phyloP scores from a whole-genome alignment of 1,140 invertebrate species.

The Drosophila repleta region DNA sequence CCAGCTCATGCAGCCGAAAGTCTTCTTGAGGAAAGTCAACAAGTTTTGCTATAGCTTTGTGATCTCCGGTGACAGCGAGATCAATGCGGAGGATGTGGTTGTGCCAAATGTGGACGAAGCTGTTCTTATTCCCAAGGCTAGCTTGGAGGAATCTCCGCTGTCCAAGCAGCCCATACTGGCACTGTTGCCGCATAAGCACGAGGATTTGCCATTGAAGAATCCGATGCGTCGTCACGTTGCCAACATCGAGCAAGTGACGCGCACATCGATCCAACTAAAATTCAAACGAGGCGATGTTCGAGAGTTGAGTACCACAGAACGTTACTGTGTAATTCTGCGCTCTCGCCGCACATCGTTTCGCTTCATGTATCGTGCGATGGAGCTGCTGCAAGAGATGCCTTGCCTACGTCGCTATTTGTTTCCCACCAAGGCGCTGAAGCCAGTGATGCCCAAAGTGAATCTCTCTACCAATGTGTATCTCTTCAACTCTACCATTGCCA shows the following conservation, averaged over 20 bases:
- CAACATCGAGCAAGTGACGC: constrained; percentile 43
- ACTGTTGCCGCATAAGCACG: constrained; percentile 54
- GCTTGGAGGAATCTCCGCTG: constrained; percentile 34
- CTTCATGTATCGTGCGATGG: constrained; percentile 63
- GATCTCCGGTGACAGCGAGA: not conserved
- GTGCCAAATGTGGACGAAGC: constrained; percentile 57
- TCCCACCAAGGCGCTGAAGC: constrained; percentile 10
- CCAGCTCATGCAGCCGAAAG: constrained; percentile 41
- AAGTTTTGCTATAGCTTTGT: constrained; percentile 1
- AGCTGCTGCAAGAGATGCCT: constrained; percentile 48
- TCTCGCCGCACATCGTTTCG: constrained; percentile 53
- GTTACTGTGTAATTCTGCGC: constrained; percentile 57
- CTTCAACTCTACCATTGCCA: constrained; percentile 51
- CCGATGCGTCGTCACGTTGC: constrained; percentile 42
- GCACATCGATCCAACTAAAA: constrained; percentile 29
- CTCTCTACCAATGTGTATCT: constrained; percentile 22
- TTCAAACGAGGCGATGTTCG: constrained; percentile 24
- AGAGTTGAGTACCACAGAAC: not conserved
- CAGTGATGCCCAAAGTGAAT: not conserved
- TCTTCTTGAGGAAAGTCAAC: constrained; percentile 9
- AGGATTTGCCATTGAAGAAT: constrained; percentile 14
- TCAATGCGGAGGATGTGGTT: constrained; percentile 57
- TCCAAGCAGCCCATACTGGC: constrained; percentile 35
- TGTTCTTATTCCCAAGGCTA: constrained; percentile 63
- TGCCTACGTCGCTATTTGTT: constrained; percentile 62